Conservation (phyloP, 2,113 vertebrate genomes). For the Labeo catla region DNA sequence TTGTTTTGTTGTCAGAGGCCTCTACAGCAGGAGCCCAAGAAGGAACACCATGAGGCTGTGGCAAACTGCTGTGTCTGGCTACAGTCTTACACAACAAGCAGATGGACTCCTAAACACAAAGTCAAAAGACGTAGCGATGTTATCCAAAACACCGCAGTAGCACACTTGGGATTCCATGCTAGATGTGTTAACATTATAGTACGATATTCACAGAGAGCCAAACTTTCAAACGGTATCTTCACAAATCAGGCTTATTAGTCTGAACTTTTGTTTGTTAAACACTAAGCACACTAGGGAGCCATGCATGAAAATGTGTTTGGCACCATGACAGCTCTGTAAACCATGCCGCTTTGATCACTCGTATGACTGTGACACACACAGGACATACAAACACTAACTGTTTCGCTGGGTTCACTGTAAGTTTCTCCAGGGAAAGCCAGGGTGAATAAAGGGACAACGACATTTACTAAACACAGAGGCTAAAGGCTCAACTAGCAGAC, state of each 20-base stretch:
- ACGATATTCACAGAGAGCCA: neutral
- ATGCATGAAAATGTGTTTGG: neutral
- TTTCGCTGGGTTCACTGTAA: neutral
- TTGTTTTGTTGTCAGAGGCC: slow-evolving; percentile 38
- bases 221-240: neutral
- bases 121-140: slow-evolving; percentile 18
- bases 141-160: slow-evolving; percentile 15
- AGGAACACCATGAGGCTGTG: slow-evolving; percentile 24
- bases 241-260: slow-evolving; percentile 59
- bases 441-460: slow-evolving; percentile 11
- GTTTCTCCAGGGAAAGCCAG: slow-evolving; percentile 7
- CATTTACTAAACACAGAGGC: slow-evolving; percentile 26
- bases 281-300: neutral
- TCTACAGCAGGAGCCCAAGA: slow-evolving; percentile 11
- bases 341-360: slow-evolving; percentile 67
- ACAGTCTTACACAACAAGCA: slow-evolving; percentile 29
- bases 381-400: slow-evolving; percentile 8
- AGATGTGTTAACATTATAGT: neutral
- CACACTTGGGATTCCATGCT: neutral
- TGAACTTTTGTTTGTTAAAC: slow-evolving; percentile 50
- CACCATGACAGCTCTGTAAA: slow-evolving; percentile 70
- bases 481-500: slow-evolving; percentile 11
- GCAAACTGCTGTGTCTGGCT: slow-evolving; percentile 38
- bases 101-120: slow-evolving; percentile 44
- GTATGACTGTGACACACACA: slow-evolving; percentile 74